A percentile compares a stretch with the other conserved stretches of the same genome.
Evolutionary conservation across 2,888 invertebrate species (phyloP).

Genomic region (Andrena marginata): DNA sequence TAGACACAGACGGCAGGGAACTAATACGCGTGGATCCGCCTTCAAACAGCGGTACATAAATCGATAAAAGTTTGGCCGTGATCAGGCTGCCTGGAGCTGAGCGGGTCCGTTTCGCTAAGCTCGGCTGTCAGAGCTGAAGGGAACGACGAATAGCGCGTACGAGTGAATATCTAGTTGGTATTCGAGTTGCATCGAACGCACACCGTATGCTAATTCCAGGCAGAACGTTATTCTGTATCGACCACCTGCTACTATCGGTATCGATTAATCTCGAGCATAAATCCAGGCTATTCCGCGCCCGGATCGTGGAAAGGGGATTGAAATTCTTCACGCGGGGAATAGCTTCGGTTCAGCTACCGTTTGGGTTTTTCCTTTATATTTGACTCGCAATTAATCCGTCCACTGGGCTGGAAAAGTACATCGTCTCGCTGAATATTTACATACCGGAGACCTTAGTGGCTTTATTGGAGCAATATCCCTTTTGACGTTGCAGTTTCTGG

Average conservation of each 20-base stretch:
- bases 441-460: background rate
- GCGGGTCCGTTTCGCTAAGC: background rate
- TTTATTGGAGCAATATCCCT: too few relatives aligned
- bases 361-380: background rate
- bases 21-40: too few relatives aligned
- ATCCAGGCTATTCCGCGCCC: background rate
- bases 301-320: background rate
- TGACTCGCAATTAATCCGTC: background rate
- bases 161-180: slow-evolving; percentile 6
- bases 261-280: background rate
- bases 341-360: background rate
- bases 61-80: background rate
- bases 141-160: background rate
- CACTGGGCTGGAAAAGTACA: background rate
- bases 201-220: slow-evolving; percentile 13
- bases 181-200: slow-evolving; percentile 11
- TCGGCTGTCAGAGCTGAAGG: background rate
- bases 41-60: background rate
- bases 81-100: background rate
- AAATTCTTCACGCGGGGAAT: background rate
- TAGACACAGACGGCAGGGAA: too few relatives aligned
- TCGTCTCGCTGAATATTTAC: background rate
- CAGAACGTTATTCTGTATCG: background rate
- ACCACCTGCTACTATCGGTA: slow-evolving; percentile 9
- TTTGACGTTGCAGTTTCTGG: too few relatives aligned